Base-by-base conservation (phyloP, 1,140 invertebrate species). In the Heterodera schachtii region DNA sequence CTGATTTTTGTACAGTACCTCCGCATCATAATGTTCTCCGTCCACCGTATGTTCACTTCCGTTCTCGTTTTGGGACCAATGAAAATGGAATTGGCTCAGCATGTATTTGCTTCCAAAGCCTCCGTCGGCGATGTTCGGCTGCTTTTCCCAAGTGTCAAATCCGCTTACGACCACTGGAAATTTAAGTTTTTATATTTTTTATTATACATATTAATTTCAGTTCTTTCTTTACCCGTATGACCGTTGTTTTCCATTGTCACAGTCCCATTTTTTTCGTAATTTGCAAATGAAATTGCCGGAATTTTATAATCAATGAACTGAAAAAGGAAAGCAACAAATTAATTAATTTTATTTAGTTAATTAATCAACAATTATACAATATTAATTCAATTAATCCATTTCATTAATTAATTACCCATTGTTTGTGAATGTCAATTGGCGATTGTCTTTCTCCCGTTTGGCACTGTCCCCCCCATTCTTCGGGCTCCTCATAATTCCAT, bases 1-100 rank as follows among this genome's bases (percentile, higher is more conserved):
- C n/a, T n/a, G n/a, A n/a, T 31, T 1, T 31, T 1, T 31, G 0
- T 31, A 52, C 49, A 9, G 57, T 60, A 60, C 57, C 57, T 60
- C 57, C 41, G 69, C 44, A 1, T 71, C 69, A 41, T 13, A 71
- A 71, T 21, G 21, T 71, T 21, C 19, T 71, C 44, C 69, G 44
- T 71, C 88, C 87, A 81, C 90, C 89, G 31, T 49, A 31, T 76
- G 75, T 31, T 76, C 75, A 57, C 75, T 76, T 13, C 75, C 75
- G 5, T 16, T 16, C 13, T 3, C 52, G 31, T 76, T 66, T 44
- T 60, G 92, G 0, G 95, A 95, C 94, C 94, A 95, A 88, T 95
- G 95, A 80, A 95, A 93, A 90, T 95, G 94, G 66, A 95, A 90
- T 87, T 96, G 95, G 43, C 93, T 92, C 84, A 96, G 95, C 52